phyloP scores from a whole-genome alignment of 2,888 invertebrate genomes.

The Diarsia brunnea region DNA sequence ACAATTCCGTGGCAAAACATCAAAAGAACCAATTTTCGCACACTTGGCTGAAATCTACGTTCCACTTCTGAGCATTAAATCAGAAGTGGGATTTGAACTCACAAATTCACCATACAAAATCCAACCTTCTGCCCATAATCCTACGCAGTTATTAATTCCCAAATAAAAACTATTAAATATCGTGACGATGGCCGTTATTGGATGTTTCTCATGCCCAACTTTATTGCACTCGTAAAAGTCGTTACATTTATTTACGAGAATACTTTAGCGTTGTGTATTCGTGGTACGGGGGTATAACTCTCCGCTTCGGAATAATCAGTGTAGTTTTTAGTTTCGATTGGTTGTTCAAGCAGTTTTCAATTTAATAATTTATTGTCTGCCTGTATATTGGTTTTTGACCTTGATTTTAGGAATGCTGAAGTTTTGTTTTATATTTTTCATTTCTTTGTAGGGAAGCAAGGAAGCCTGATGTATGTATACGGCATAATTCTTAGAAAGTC shows the following conservation, averaged over 20 bases:
- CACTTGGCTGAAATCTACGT: slow-evolving; percentile 22
- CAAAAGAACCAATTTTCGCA: not conserved
- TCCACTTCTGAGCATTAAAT: slow-evolving; percentile 4
- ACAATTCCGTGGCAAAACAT: not conserved
- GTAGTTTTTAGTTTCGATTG: slow-evolving; percentile 64
- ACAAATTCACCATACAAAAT: not conserved
- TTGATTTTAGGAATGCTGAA: slow-evolving; percentile 32
- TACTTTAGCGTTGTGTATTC: slow-evolving; percentile 74
- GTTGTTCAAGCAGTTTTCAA: slow-evolving; percentile 54
- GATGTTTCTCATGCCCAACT: slow-evolving; percentile 73
- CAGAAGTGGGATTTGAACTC: not conserved
- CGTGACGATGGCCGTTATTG: slow-evolving; percentile 74
- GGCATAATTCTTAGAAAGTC: not conserved
- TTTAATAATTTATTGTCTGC: slow-evolving; percentile 59
- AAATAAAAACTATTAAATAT: slow-evolving; percentile 75
- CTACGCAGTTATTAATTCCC: slow-evolving; percentile 68
- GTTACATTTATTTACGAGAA: slow-evolving; percentile 73
- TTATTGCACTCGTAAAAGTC: slow-evolving; percentile 72
- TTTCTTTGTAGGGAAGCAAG: not conserved
- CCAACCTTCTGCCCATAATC: slow-evolving; percentile 49
- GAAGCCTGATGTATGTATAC: not conserved
- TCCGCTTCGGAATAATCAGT: slow-evolving; percentile 64
- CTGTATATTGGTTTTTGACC: slow-evolving; percentile 58
- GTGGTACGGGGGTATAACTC: slow-evolving; percentile 70
- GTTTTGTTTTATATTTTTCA: not conserved